These are phyloP conservation scores for Mesodorylaimus sp. DNA, from an alignment of 2,888 invertebrate genomes.

Conservation along the genomic window DNA sequence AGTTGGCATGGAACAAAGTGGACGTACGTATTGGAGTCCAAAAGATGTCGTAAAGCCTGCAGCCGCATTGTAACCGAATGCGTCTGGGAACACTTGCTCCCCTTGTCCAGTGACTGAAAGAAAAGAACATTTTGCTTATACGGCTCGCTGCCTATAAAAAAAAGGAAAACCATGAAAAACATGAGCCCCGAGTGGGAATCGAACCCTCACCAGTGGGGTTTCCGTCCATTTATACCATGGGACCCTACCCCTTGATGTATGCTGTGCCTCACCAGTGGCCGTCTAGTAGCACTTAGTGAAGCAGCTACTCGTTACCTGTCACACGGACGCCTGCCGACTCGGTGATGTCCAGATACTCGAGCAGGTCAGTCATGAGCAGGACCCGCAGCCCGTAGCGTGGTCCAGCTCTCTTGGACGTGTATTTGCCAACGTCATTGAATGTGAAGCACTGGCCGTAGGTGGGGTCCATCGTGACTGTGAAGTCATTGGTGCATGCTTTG, in stretches of 20 bases:
- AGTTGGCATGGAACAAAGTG: not conserved
- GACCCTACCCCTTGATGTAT: no score
- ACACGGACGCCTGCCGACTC: not conserved
- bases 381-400: not conserved
- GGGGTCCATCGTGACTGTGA: not conserved
- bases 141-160: no score
- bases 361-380: not conserved
- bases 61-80: constrained; percentile 1
- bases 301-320: not conserved
- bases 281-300: no score
- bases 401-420: not conserved
- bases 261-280: no score
- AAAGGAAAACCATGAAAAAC: no score
- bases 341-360: not conserved
- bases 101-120: not conserved
- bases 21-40: not conserved
- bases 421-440: not conserved
- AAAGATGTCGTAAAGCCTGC: constrained; percentile 4
- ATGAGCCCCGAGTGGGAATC: no score
- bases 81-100: constrained; percentile 4
- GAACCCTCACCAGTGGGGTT: no score
- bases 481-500: not conserved
- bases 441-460: not conserved
- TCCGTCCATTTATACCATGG: no score
- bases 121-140: no score